Evolutionary conservation across 2,113 vertebrate genomes (phyloP).

Genomic region (Nothocercus nigrocapillus): DNA sequence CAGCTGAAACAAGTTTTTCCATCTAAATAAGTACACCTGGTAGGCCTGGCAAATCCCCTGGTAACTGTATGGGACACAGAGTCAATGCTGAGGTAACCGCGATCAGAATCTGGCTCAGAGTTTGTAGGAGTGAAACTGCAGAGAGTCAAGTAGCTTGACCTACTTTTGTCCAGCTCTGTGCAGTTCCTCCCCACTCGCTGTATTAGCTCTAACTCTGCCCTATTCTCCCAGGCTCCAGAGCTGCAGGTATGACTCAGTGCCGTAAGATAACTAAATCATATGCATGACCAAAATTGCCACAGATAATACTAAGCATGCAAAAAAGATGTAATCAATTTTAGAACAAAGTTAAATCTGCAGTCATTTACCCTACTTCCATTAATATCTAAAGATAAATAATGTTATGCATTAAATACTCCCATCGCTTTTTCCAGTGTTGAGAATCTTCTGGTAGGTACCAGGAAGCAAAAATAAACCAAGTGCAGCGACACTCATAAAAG

Average conservation of each 20-base stretch:
- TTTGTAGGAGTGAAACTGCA: conserved; percentile 12
- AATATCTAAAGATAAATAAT: conserved; percentile 12
- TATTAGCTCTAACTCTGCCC: background rate
- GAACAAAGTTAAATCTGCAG: conserved; percentile 16
- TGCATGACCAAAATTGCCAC: background rate
- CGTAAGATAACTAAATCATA: conserved; percentile 25
- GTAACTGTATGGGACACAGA: background rate
- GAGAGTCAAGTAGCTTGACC: conserved; percentile 9
- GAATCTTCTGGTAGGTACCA: background rate
- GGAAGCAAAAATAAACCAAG: background rate
- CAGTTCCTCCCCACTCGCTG: background rate
- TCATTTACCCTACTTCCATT: background rate
- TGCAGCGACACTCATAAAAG: background rate
- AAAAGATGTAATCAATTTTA: conserved; percentile 52
- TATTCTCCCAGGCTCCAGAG: background rate
- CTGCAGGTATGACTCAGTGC: background rate
- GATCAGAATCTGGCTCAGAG: background rate
- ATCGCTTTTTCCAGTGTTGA: background rate
- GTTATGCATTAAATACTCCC: background rate
- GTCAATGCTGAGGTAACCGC: background rate
- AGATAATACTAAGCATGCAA: conserved; percentile 30
- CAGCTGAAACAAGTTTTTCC: background rate
- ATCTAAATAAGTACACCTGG: background rate
- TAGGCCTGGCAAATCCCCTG: background rate
- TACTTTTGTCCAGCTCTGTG: conserved; percentile 27